Base-by-base conservation (phyloP, 2,113 vertebrate species). In the Arothron firmamentum region DNA sequence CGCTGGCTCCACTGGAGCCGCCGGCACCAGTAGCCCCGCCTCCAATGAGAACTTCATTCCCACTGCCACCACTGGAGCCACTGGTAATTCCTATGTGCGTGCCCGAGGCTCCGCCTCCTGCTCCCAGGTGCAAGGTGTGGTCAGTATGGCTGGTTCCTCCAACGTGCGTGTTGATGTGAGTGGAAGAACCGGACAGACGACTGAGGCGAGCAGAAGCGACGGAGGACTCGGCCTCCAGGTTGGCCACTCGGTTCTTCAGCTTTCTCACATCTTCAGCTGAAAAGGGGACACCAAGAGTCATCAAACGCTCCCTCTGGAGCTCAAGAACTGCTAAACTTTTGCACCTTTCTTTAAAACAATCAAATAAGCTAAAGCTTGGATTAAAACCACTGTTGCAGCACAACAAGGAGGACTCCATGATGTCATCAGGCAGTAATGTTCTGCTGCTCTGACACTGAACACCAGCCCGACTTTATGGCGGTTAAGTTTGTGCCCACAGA, bases 201-300 rank as follows among this genome's bases (percentile, higher is more conserved):
- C 66, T 75, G 0, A 56, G 62, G 1, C 12, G 85, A 38, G 80
- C 78, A 0, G 28, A 0, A 2, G 17, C 2, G 1, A 56, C 66
- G 0, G 81, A 70, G 6, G 81, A 69, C 42, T 67, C 56, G 6
- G 64, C 62, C 79, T 98, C 93, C 49, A 99, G 86, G 13, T 79
- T 74, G 0, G 90, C 86, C 75, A 99, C 92, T 0, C 93, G 92
- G 1, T 88, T 88, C 75, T 92, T 96, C 85, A 99, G 90, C 60
- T 91, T 94, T 75, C 88, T 92, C 72, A 99, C 89, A 38, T 98
- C 93, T 57, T 97, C 94, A 5, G 92, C 96, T 98, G 88, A 46
- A 70, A 13, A 31, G 56, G 1, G 3, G 6, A 50, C 9, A 53
- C 14, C 45, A 23, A 17, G 13, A 17, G 14, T 6, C 21, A 12